These are phyloP conservation scores for Rhodophaea formosa DNA, from an alignment of 2,888 invertebrate genomes.

Conservation along the genomic window DNA sequence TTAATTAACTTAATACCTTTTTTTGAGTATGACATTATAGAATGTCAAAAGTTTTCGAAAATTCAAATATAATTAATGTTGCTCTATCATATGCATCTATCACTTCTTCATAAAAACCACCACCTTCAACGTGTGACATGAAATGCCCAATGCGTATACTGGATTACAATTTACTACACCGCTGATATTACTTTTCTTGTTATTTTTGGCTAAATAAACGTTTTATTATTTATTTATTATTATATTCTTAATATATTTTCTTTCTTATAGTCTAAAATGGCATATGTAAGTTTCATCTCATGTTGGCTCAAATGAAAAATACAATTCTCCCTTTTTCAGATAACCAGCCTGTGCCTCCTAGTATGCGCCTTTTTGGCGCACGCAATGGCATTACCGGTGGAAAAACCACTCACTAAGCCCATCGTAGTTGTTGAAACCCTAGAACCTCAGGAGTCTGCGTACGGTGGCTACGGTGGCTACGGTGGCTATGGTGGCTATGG, in stretches of 20 bases:
- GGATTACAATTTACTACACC: too few species aligned
- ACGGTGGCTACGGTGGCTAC: conserved; percentile 12
- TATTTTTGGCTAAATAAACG: too few species aligned
- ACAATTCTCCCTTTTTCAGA: conserved; percentile 37
- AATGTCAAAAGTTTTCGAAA: neutral
- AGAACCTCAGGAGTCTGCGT: conserved; percentile 24
- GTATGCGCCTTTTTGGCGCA: conserved; percentile 47
- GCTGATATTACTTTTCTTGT: too few species aligned
- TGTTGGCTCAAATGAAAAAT: neutral
- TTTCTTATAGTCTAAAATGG: too few species aligned
- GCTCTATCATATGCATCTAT: too few species aligned
- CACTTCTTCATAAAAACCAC: too few species aligned
- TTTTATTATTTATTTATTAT: too few species aligned
- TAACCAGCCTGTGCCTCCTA: conserved; percentile 42
- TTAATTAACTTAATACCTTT: neutral
- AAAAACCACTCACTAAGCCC: neutral
- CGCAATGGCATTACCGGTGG: conserved; percentile 42
- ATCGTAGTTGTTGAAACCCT: conserved; percentile 11
- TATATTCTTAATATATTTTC: too few species aligned
- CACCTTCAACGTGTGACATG: too few species aligned
- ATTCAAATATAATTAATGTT: too few species aligned
- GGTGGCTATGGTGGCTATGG: conserved; percentile 1
- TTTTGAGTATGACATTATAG: neutral
- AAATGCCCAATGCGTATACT: too few species aligned
- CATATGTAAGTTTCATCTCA: too few species aligned